Evolutionary conservation across 92 coral and sea anemone genomes (phyloP), one percentile per base, ranked within the genome.

Genomic region (Parazoanthus swiftii): DNA sequence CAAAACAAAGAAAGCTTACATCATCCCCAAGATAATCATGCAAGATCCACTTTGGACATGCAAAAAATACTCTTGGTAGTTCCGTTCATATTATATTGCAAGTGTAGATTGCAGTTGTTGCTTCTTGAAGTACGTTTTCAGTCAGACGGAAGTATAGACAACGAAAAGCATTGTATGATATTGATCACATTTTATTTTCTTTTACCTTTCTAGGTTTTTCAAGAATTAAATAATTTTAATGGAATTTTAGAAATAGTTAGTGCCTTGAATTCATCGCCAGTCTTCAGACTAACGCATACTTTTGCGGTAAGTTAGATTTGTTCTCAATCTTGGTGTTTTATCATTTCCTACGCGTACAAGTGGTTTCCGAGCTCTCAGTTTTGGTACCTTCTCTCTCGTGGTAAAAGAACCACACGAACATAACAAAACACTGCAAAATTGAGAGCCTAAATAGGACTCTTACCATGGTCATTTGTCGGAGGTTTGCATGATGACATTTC

Each of bases 241-340:
- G 99, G 99, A 66, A 93, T 97, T 88, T 93, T 97, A 96, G 97
- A 97, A 85, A 98, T 97, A 94, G 95, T 97, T 89, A 97, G 99
- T 87, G 98, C 98, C 74, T 88, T 97, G 77, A 96, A 97, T 94
- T 97, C 99, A 63, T 94, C 99, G 59, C 98, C 98, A 13, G 89
- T 97, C 88, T 91, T 88, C 92, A 93, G 99, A 88, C 88, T 97
- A 33, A 93, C 95, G 78, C 98, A 97, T 86, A 95, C 99, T 26
- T 95, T 97, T 89, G 94, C 93, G 88, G 99, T 95, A 91, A 91
- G 99, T 88, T 68, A 21, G 23, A n/a, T 23, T 21, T 23, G 13
- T 72, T 72, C 15, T 63, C 50, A 33, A 5, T 9, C 7, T 13
- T 37, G 5, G 76, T 77, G 56, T 36, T 18, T 29, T 36, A 10